A percentile compares a stretch with the other conserved stretches of the same genome.
phyloP scores from a whole-genome alignment of 2,888 invertebrate genomes.

The Polydrusus pterygomalis region DNA sequence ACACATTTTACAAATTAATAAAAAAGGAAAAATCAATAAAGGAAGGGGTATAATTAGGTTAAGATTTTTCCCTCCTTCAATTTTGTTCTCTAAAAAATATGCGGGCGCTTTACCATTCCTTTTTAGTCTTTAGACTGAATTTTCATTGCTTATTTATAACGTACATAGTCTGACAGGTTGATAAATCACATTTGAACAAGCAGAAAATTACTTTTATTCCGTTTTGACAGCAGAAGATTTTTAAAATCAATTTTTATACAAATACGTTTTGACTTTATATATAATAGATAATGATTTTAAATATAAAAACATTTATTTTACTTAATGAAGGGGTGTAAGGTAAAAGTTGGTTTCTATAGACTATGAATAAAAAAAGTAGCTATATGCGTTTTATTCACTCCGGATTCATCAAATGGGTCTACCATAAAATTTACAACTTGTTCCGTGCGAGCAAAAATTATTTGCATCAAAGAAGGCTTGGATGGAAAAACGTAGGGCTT shows the following conservation, averaged over 20 bases:
- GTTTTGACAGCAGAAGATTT: slow-evolving; percentile 1
- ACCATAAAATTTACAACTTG: no score
- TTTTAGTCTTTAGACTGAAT: slow-evolving; percentile 3
- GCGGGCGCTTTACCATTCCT: neutral
- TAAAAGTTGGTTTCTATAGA: no score
- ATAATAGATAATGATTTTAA: no score
- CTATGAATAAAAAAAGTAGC: no score
- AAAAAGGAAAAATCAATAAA: neutral
- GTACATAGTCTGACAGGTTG: slow-evolving; percentile 18
- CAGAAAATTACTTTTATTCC: slow-evolving; percentile 13
- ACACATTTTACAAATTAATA: no score
- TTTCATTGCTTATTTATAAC: slow-evolving; percentile 8
- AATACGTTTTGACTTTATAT: neutral
- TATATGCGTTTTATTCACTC: no score
- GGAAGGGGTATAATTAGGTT: neutral
- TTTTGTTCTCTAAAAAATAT: neutral
- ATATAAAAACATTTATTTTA: no score
- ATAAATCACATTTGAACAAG: slow-evolving; percentile 21
- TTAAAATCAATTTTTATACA: neutral
- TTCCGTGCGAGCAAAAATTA: no score
- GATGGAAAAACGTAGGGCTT: no score
- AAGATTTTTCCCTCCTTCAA: neutral
- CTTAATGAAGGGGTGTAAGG: no score
- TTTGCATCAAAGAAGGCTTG: no score
- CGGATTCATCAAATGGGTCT: no score